Percentiles rank a stretch among this genome's conserved stretches.
phyloP scores from a whole-genome alignment of 2,888 invertebrate species.

The Ornithoptera priamus region DNA sequence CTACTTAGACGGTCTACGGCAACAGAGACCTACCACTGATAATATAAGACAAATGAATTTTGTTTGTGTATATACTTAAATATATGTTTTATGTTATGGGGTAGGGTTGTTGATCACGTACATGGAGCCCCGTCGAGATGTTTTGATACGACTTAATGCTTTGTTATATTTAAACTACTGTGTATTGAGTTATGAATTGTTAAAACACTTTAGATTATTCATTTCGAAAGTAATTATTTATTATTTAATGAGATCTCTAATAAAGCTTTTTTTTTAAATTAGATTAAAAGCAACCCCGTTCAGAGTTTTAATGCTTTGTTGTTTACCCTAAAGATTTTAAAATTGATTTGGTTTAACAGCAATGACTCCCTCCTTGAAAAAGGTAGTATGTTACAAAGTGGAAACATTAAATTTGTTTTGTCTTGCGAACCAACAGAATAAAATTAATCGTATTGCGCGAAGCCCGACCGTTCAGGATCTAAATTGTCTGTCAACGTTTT shows the following conservation, averaged over 20 bases:
- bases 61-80: neutral
- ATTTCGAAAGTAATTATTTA: neutral
- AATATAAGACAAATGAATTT: neutral
- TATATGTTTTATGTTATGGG: neutral
- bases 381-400: conserved; percentile 14
- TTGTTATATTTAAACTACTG: neutral
- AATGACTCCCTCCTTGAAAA: neutral
- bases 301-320: no score
- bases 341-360: conserved; percentile 19
- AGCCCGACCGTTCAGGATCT: conserved; percentile 4
- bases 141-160: neutral
- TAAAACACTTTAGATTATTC: neutral
- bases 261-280: no score
- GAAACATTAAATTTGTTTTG: conserved; percentile 18
- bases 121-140: neutral
- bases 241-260: no score
- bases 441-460: conserved; percentile 20
- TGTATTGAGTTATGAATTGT: neutral
- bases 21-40: no score
- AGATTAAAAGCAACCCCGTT: no score
- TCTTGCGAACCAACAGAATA: conserved; percentile 7
- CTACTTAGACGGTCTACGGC: no score
- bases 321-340: neutral
- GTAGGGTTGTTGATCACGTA: neutral
- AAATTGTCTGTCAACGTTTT: conserved; percentile 8